Conservation (phyloP, 1,140 invertebrate genomes). For the Cylas formicarius region DNA sequence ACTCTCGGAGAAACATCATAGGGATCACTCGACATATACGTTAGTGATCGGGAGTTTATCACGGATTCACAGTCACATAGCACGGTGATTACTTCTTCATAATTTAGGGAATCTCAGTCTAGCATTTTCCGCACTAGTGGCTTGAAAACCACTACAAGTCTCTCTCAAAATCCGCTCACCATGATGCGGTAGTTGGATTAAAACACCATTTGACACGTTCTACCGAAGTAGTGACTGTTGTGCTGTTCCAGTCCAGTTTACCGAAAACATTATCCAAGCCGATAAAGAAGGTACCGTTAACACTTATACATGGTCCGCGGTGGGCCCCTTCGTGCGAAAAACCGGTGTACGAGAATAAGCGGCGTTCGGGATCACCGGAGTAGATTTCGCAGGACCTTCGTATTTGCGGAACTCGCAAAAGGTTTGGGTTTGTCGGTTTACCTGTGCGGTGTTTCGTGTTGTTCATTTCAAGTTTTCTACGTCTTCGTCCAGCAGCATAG, state of each 20-base stretch:
- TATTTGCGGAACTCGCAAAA: conserved; percentile 29
- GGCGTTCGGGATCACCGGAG: conserved; percentile 33
- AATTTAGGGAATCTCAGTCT: conserved; percentile 26
- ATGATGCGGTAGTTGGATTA: conserved; percentile 35
- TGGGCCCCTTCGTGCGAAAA: too few species aligned
- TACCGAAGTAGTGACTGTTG: background rate
- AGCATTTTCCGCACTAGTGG: conserved; percentile 29
- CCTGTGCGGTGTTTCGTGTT: conserved; percentile 36
- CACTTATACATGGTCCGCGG: too few species aligned
- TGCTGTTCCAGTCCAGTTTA: conserved; percentile 26
- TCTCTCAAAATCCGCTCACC: conserved; percentile 43
- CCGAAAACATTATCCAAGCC: conserved; percentile 29
- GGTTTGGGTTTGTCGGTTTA: conserved; percentile 37
- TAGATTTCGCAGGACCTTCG: conserved; percentile 38
- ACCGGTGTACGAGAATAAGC: too few species aligned
- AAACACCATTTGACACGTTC: conserved; percentile 19
- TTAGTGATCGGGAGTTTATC: conserved; percentile 37
- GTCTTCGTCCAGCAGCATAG: too few species aligned
- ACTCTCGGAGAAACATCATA: conserved; percentile 17
- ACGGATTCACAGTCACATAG: conserved; percentile 33
- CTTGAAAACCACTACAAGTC: conserved; percentile 40
- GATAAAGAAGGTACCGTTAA: conserved; percentile 42
- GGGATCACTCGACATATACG: conserved; percentile 27
- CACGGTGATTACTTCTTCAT: conserved; percentile 36
- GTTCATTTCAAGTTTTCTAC: conserved; percentile 43